phyloP scores from a whole-genome alignment of 2,113 vertebrate genomes.

The Ptilonorhynchus violaceus region DNA sequence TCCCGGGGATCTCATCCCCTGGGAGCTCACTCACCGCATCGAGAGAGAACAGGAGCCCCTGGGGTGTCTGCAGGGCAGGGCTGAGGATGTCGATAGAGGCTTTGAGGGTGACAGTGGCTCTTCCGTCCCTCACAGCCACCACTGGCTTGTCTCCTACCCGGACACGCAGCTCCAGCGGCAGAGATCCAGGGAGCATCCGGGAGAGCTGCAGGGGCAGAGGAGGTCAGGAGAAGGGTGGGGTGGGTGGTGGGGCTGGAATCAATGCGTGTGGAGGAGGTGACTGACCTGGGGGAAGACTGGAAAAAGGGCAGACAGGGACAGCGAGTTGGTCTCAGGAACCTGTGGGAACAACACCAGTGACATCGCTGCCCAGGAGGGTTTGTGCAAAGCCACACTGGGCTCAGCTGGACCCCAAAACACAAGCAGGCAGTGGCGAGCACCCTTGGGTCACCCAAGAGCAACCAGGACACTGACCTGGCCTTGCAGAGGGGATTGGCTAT shows the following conservation, averaged over 20 bases:
- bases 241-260: neutral
- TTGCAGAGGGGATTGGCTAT: fast-evolving
- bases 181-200: neutral
- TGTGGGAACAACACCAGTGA: neutral
- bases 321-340: neutral
- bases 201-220: neutral
- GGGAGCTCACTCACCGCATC: neutral
- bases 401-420: neutral
- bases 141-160: neutral
- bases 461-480: neutral
- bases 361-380: fast-evolving
- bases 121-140: neutral
- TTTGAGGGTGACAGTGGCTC: slow-evolving; percentile 8
- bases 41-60: slow-evolving; percentile 36
- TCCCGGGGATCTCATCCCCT: fast-evolving
- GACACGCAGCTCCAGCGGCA: slow-evolving; percentile 39
- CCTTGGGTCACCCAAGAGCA: neutral
- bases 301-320: neutral
- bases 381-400: neutral
- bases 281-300: slow-evolving; percentile 46
- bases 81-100: neutral
- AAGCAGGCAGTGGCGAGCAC: fast-evolving
- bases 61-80: neutral
- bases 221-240: neutral
- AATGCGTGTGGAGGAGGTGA: fast-evolving